phyloP scores from a whole-genome alignment of 1,140 invertebrate species.

The Apis mellifera region DNA sequence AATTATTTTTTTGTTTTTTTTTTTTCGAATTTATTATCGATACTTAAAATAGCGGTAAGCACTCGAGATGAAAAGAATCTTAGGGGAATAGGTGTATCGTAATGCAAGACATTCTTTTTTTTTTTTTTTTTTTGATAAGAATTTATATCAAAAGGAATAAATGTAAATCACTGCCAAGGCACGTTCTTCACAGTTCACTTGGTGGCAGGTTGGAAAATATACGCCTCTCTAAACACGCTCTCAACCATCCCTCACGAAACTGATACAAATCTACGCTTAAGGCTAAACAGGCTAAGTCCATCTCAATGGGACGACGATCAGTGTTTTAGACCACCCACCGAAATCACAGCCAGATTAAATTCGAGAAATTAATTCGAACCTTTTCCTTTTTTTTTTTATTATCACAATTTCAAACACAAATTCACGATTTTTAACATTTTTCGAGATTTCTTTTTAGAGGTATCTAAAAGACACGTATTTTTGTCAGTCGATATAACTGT shows the following conservation, averaged over 20 bases:
- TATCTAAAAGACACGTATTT: too few species aligned
- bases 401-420: background rate
- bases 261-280: slow-evolving; percentile 27
- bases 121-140: background rate
- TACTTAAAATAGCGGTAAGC: background rate
- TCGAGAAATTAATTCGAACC: background rate
- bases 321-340: slow-evolving; percentile 19
- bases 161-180: background rate
- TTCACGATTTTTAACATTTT: background rate
- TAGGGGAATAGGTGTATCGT: background rate
- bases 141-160: background rate
- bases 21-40: background rate
- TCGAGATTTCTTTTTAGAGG: too few species aligned
- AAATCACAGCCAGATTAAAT: background rate
- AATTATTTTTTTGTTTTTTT: too few species aligned
- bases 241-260: slow-evolving; percentile 22
- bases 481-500: too few species aligned
- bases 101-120: background rate
- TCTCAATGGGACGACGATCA: background rate
- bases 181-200: background rate
- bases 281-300: slow-evolving; percentile 14
- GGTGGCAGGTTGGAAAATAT: slow-evolving; percentile 15
- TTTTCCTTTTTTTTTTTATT: too few species aligned
- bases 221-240: slow-evolving; percentile 4
- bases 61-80: background rate